These are phyloP conservation scores for Sialis fuliginosa DNA, from an alignment of 2,888 invertebrate species.

Conservation along the genomic window DNA sequence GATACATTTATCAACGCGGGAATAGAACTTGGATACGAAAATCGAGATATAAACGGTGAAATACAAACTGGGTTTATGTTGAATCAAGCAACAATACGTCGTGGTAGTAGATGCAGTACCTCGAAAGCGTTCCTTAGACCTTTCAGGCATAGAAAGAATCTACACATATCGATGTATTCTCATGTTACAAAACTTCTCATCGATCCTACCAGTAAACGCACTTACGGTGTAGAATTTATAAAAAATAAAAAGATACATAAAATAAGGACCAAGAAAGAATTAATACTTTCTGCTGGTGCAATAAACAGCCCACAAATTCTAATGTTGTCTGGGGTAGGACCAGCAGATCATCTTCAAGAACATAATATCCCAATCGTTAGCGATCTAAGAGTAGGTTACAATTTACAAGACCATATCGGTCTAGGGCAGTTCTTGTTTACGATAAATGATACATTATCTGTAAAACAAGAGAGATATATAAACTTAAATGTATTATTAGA, in stretches of 20 bases:
- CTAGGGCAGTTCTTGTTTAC: conserved; percentile 33
- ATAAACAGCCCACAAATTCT: conserved; percentile 38
- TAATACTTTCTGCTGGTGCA: conserved; percentile 34
- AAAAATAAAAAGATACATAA: background rate
- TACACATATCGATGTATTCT: background rate
- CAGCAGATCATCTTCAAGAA: background rate
- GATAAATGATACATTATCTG: background rate
- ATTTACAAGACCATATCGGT: background rate
- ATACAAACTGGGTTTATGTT: background rate
- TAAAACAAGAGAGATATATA: background rate
- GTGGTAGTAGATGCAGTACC: background rate
- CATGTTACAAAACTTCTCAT: conserved; percentile 1
- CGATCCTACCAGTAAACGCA: background rate
- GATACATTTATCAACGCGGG: background rate
- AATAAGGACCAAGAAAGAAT: conserved; percentile 24
- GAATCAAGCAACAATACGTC: background rate
- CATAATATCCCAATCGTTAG: background rate
- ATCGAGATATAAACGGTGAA: background rate
- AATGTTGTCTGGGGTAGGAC: conserved; percentile 22
- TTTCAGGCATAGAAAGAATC: background rate
- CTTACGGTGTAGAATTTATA: background rate
- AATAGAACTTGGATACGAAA: background rate
- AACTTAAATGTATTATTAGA: background rate
- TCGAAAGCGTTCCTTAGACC: background rate
- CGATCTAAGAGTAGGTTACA: background rate